A percentile compares a stretch with the other conserved stretches of the same genome.
Evolutionary conservation across 2,113 vertebrate genomes (phyloP).

Genomic region (Pollachius pollachius): DNA sequence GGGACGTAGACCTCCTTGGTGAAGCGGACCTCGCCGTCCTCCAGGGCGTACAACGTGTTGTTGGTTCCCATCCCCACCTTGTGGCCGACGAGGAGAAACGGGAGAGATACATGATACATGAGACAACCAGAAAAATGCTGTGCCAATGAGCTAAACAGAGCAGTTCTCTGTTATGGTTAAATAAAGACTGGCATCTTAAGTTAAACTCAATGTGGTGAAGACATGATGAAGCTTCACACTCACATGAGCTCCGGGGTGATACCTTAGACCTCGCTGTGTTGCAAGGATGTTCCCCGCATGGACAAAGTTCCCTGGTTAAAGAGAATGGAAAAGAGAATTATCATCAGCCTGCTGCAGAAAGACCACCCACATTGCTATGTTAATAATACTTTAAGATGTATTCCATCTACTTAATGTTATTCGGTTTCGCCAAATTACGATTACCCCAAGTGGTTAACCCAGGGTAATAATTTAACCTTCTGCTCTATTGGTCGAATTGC

Average conservation of each 20-base stretch:
- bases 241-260: conserved; percentile 93
- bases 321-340: neutral
- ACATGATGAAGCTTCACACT: conserved; percentile 37
- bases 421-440: no score
- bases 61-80: conserved; percentile 91
- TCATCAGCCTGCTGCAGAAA: no score
- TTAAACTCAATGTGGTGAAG: no score
- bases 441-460: no score
- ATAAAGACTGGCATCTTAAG: no score
- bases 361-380: neutral
- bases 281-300: conserved; percentile 89
- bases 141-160: no score
- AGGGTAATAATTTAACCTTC: no score
- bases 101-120: neutral
- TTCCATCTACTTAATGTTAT: no score
- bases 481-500: no score
- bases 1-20: conserved; percentile 93
- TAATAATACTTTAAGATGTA: no score
- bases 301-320: conserved; percentile 81
- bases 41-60: conserved; percentile 86
- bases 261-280: conserved; percentile 86
- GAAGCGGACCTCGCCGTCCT: conserved; percentile 85
- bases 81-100: neutral
- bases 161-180: no score
- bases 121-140: no score